Percentiles rank a stretch among this genome's conserved stretches.
Evolutionary conservation across 2,113 vertebrate genomes (phyloP).

Genomic region (Pampusana beccarii): DNA sequence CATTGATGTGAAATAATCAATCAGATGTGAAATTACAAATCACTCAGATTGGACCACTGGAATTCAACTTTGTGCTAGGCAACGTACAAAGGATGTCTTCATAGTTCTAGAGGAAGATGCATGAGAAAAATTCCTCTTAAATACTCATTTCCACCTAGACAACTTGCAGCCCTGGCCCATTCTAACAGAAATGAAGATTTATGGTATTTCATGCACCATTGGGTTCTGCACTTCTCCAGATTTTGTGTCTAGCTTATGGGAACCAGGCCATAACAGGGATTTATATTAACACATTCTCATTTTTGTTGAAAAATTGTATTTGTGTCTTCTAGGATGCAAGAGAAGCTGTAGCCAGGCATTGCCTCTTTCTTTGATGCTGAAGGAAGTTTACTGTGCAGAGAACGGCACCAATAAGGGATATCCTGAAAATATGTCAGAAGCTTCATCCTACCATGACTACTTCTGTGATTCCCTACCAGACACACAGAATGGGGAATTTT

Average conservation of each 20-base stretch:
- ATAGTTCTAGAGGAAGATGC: neutral
- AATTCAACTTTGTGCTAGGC: neutral
- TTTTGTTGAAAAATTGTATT: neutral
- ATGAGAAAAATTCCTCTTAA: neutral
- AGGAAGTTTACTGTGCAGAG: slow-evolving; percentile 68
- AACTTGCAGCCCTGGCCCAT: neutral
- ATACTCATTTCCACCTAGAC: neutral
- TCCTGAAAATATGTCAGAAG: slow-evolving; percentile 78
- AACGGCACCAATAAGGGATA: slow-evolving; percentile 51
- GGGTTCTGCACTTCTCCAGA: neutral
- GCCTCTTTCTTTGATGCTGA: slow-evolving; percentile 76
- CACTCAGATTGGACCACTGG: neutral
- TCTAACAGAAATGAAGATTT: neutral
- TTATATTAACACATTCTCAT: neutral
- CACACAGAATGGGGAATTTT: slow-evolving; percentile 78
- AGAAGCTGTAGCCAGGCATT: slow-evolving; percentile 77
- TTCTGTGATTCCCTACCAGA: slow-evolving; percentile 83
- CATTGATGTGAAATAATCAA: neutral
- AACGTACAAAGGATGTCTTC: neutral
- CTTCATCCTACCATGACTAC: slow-evolving; percentile 79
- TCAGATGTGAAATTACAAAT: neutral
- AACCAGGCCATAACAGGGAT: neutral
- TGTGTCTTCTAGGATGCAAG: slow-evolving; percentile 84
- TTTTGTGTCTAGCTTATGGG: neutral
- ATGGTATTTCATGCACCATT: neutral